phyloP scores from a whole-genome alignment of 2,797 vertebrate species.

The Microctenopoma lineatum region DNA sequence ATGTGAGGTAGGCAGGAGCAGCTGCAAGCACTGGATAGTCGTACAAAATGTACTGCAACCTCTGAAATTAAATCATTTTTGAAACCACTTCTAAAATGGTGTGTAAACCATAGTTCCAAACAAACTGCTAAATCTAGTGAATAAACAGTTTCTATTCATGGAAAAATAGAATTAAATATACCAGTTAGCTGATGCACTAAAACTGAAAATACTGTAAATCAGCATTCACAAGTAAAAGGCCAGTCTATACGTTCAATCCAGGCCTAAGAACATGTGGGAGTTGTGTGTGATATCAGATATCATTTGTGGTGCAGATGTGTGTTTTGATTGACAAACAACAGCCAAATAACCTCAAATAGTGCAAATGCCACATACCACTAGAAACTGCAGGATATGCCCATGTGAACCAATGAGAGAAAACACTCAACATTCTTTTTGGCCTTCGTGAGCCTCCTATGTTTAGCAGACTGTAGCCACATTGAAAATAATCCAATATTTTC shows the following conservation, averaged over 20 bases:
- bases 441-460: slow-evolving; percentile 6
- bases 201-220: not conserved
- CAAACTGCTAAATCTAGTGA: slow-evolving; percentile 21
- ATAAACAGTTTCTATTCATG: slow-evolving; percentile 15
- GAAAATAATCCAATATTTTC: not conserved
- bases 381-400: not conserved
- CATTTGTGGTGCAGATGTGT: not conserved
- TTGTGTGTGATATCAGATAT: not conserved
- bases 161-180: not conserved
- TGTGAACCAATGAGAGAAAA: too few species aligned
- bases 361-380: not conserved
- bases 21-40: slow-evolving; percentile 17
- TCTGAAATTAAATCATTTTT: slow-evolving; percentile 53
- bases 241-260: not conserved
- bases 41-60: slow-evolving; percentile 46
- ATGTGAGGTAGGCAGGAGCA: slow-evolving; percentile 9
- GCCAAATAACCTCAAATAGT: not conserved
- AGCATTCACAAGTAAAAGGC: not conserved
- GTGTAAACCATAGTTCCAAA: slow-evolving; percentile 38
- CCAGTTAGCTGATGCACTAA: slow-evolving; percentile 17
- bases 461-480: slow-evolving; percentile 27
- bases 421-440: not conserved
- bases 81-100: slow-evolving; percentile 36
- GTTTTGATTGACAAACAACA: not conserved
- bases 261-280: not conserved